Conservation (phyloP, 2,888 invertebrate genomes). For the Thymelicus sylvestris region DNA sequence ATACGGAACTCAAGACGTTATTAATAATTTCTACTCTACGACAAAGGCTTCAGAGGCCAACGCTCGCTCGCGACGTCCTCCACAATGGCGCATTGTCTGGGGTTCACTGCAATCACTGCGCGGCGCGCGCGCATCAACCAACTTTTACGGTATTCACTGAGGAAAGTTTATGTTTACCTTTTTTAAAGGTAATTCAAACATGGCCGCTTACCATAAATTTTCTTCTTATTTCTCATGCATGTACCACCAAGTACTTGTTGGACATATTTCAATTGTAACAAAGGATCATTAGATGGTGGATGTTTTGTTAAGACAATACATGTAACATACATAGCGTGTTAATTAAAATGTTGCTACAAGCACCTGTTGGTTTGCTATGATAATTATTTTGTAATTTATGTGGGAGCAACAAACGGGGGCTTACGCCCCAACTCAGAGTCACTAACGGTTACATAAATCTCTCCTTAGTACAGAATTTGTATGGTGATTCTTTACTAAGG, state of each 20-base stretch:
- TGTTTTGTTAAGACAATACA: not conserved
- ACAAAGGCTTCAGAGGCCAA: conserved; percentile 40
- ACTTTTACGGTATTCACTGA: conserved; percentile 28
- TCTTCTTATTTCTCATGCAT: conserved; percentile 3
- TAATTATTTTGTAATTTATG: too few species aligned
- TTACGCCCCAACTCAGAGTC: too few species aligned
- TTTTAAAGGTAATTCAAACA: conserved; percentile 11
- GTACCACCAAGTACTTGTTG: not conserved
- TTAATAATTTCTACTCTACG: conserved; percentile 26
- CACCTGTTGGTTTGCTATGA: too few species aligned
- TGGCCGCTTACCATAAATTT: not conserved
- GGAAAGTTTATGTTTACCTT: conserved; percentile 23
- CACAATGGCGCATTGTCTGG: conserved; percentile 55
- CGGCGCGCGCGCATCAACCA: conserved; percentile 27
- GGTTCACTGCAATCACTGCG: conserved; percentile 36
- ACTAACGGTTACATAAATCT: too few species aligned
- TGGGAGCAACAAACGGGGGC: too few species aligned
- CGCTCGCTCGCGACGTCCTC: conserved; percentile 36
- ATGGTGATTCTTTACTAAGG: too few species aligned
- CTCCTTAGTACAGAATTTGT: too few species aligned
- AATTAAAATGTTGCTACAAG: too few species aligned
- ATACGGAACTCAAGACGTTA: not conserved
- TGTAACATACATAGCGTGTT: not conserved
- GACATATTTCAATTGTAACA: conserved; percentile 5
- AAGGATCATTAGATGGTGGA: not conserved